Base-by-base conservation (phyloP, 1,140 invertebrate genomes). In the Tetragnatha versicolor region DNA sequence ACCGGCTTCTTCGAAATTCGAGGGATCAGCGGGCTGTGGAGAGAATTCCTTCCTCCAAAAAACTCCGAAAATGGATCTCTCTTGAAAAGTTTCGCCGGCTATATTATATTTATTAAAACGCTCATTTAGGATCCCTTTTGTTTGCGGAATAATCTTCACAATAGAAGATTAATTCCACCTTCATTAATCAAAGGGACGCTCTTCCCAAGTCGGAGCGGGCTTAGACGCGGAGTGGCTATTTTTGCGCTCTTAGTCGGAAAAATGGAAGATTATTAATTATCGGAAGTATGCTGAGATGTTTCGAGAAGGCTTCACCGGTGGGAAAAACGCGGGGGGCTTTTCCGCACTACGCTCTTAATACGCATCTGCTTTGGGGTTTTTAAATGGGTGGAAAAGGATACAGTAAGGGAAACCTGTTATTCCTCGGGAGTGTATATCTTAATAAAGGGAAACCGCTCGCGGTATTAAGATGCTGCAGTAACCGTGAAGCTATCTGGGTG, bases 81-180 rank as follows among this genome's bases (percentile, higher is more conserved):
- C 35, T 58, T 33, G 55, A 31, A 58, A 58, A 68, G 33, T 5
- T 45, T 31, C 45, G 42, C 45, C 45, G 33, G n/a, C n/a, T n/a
- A n/a, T n/a, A n/a, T n/a, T 68, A 25, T 66, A 68, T 68, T 68
- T 68, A 68, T 42, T 68, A 68, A 68, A 49, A 68, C 33, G 14
- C 63, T 68, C 63, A 68, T 68, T 69, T 53, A 66, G 12, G 66
- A 69, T 22, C 47, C 3, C 49, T 31, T 69, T 69, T 69, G 66
- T 69, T 69, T 53, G 47, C 29, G 29, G 53, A 69, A 53, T 69
- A 69, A 69, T 69, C 47, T 53, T 20, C 47, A 53, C 33, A 69
- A 69, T 69, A 53, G 66, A 69, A 69, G 66, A 69, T 69, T 51
- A 69, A 69, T 53, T 69, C 33, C 45, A 12, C 22, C 20, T 69